Conservation (phyloP, 2,888 invertebrate species). For the Dynastes grantii region DNA sequence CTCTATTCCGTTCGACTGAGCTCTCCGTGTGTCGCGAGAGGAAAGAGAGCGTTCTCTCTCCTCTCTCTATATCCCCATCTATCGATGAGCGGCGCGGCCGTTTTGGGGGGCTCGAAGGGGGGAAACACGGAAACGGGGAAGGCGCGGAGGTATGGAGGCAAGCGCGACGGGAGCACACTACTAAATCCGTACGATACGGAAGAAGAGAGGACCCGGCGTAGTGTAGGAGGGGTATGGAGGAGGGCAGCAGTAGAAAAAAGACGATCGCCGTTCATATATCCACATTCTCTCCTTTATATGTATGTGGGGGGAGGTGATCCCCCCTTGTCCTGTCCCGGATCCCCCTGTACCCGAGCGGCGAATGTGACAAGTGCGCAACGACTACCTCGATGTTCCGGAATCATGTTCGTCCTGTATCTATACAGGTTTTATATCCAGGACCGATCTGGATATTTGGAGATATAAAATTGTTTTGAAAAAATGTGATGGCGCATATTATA, state of each 20-base stretch:
- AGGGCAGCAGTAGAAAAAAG: neutral
- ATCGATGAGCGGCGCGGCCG: slow-evolving; percentile 15
- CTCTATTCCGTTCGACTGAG: neutral
- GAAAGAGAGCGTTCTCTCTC: neutral
- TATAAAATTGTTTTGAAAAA: too few species aligned
- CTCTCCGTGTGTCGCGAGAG: too few species aligned
- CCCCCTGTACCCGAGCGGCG: neutral
- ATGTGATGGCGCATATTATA: too few species aligned
- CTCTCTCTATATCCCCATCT: slow-evolving; percentile 11
- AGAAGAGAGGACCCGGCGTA: neutral
- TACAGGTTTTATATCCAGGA: too few species aligned
- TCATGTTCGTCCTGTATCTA: neutral
- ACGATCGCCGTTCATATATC: slow-evolving; percentile 12
- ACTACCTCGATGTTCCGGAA: slow-evolving; percentile 8
- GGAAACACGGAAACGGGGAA: neutral
- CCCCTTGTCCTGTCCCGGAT: neutral
- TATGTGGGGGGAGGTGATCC: neutral
- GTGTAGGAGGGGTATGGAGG: neutral
- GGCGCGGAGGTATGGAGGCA: neutral
- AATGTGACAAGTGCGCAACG: slow-evolving; percentile 24
- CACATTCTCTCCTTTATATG: slow-evolving; percentile 6
- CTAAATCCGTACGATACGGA: slow-evolving; percentile 7
- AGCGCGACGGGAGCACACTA: neutral
- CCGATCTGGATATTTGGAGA: too few species aligned
- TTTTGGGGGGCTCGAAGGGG: neutral